Base-by-base conservation (phyloP, 35 echinoderm and acorn worm species). In the Apostichopus californicus region DNA sequence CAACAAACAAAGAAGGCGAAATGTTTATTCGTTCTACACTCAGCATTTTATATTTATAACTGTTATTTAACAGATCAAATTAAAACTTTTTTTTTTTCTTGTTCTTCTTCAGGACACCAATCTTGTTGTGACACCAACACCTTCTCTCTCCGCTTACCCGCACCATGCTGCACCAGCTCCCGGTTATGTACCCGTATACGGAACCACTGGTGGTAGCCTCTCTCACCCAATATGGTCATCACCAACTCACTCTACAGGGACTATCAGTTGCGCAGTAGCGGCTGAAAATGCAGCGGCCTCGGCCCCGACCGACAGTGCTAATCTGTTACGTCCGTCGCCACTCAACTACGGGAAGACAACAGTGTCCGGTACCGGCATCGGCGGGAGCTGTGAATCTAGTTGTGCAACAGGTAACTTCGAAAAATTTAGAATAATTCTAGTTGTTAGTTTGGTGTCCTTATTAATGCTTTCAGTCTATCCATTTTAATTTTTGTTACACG, bases 211-310 rank as follows among this genome's bases (percentile, higher is more conserved):
- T 70, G 94, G 93, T 57, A 78, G 85, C 15, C 87, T 97, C 8
- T 89, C 95, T 54, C 95, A 97, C 54, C 95, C 94, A 21, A 94
- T 97, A 17, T 97, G 95, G 95, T 92, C 95, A 28, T 83, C 92
- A 64, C 89, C 89, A 5, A 77, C 53, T 15, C 79, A 79, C 10
- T 77, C 95, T 24, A 94, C 94, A 55, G 90, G 93, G 7, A 94
- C 93, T 21, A 94, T 97, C 86, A 97, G 92, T 87, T 97, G 95
- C 77, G 73, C 93, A 14, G 94, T 87, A 52, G 73, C 93, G 15
- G 94, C 91, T 34, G 95, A 93, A 56, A 93, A 93, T 77, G 93
- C 95, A 8, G 95, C 93, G 15, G 94, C 90, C 5, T 73, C 94
- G 52, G 94, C 57, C 46, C 91, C 84, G 23, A 65, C 94, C n/a